Percentiles rank a stretch among this genome's conserved stretches.
phyloP scores from a whole-genome alignment of 2,888 invertebrate genomes.

The Perithous albicinctus region DNA sequence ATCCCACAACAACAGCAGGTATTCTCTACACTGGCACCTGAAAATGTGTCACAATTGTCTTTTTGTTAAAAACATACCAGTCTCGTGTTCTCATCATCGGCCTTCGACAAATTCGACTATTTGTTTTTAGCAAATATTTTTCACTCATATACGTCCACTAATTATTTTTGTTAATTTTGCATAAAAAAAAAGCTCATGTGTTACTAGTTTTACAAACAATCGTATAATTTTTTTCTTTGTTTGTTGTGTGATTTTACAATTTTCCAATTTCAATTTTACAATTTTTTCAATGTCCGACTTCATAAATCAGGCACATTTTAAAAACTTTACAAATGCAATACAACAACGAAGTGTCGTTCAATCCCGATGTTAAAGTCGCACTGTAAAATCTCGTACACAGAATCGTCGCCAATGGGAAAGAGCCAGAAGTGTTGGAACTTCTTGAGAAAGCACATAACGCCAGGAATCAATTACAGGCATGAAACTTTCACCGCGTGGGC shows the following conservation, averaged over 20 bases:
- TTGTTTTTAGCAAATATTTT: too few relatives aligned
- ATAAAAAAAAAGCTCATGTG: too few relatives aligned
- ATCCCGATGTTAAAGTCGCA: neutral
- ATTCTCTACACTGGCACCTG: constrained; percentile 45
- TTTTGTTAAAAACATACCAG: neutral
- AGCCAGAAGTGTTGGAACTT: constrained; percentile 34
- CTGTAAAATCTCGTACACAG: constrained; percentile 15
- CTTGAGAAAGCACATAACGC: constrained; percentile 64
- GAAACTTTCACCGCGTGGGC: constrained; percentile 83
- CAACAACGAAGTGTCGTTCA: neutral
- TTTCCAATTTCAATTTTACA: too few relatives aligned
- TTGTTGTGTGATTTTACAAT: too few relatives aligned
- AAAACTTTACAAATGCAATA: neutral
- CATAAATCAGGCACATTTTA: neutral
- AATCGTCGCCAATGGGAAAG: constrained; percentile 26
- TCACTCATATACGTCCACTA: neutral
- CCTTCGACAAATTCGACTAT: constrained; percentile 24
- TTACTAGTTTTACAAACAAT: too few relatives aligned
- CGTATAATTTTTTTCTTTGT: too few relatives aligned
- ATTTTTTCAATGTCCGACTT: neutral
- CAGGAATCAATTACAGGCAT: constrained; percentile 80
- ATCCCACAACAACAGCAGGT: constrained; percentile 37
- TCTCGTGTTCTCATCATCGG: neutral
- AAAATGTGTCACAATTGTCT: constrained; percentile 18
- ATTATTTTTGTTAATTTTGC: neutral